A percentile compares a stretch with the other conserved stretches of the same genome.
Evolutionary conservation across 2,113 vertebrate species (phyloP).

Genomic region (Indicator indicator): DNA sequence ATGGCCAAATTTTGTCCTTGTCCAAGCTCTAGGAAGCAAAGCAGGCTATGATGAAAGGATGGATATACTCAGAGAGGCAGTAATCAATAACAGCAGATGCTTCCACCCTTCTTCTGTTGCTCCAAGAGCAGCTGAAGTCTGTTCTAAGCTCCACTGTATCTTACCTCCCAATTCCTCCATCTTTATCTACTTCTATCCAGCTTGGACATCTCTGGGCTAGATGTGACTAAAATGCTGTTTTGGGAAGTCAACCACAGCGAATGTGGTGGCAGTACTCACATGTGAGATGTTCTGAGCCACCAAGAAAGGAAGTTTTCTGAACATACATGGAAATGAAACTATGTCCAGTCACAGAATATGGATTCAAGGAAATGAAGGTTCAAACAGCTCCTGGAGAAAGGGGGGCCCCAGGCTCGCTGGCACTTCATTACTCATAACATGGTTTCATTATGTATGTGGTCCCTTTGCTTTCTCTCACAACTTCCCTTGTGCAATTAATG

Average conservation of each 20-base stretch:
- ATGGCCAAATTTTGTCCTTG: background rate
- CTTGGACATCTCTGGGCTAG: background rate
- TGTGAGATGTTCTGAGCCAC: background rate
- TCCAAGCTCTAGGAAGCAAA: background rate
- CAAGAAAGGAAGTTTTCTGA: background rate
- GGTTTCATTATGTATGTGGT: constrained; percentile 64
- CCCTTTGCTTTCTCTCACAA: constrained; percentile 69
- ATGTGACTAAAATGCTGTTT: background rate
- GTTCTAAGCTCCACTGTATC: background rate
- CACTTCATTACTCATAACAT: constrained; percentile 70
- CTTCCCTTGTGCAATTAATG: background rate
- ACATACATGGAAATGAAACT: background rate
- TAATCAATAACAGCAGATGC: background rate
- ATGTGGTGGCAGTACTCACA: accelerated
- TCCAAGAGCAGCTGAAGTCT: background rate
- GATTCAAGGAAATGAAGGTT: background rate
- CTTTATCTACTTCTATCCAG: background rate
- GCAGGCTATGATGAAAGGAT: background rate
- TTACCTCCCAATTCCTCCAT: background rate
- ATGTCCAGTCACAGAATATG: background rate
- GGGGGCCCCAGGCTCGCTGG: constrained; percentile 27
- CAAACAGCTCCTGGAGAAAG: constrained; percentile 57
- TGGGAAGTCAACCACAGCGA: background rate
- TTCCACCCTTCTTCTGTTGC: background rate
- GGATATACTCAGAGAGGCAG: background rate